These are phyloP conservation scores for Helostoma temminkii DNA, from an alignment of 2,797 vertebrate genomes.

Conservation along the genomic window DNA sequence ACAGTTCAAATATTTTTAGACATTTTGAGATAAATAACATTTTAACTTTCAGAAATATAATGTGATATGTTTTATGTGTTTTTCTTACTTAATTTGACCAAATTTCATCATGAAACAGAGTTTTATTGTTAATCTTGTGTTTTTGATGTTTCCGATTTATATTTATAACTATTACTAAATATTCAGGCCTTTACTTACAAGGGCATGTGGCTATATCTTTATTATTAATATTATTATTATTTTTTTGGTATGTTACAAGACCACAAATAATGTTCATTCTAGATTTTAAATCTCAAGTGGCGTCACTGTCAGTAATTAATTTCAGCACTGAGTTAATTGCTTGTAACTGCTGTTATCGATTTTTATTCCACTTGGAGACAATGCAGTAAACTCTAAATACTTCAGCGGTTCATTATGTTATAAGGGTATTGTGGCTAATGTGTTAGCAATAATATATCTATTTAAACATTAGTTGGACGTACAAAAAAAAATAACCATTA, in stretches of 20 bases:
- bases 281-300: not conserved
- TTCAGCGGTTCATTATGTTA: not conserved
- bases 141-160: slow-evolving; percentile 61
- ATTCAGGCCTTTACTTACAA: not conserved
- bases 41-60: slow-evolving; percentile 62
- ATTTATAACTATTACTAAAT: not conserved
- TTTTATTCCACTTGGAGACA: not conserved
- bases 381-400: not conserved
- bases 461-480: too few species aligned
- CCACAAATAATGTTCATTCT: not conserved
- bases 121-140: slow-evolving; percentile 33
- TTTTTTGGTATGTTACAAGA: too few species aligned
- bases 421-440: not conserved
- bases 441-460: not conserved
- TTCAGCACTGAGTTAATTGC: not conserved
- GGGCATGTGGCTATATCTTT: too few species aligned
- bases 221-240: too few species aligned
- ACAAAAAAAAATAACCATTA: too few species aligned
- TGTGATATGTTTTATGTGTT: slow-evolving; percentile 50
- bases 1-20: slow-evolving; percentile 47
- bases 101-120: slow-evolving; percentile 23
- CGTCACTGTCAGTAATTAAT: not conserved
- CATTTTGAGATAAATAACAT: slow-evolving; percentile 77
- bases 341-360: not conserved
- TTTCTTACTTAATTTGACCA: slow-evolving; percentile 54